Evolutionary conservation across 2,113 vertebrate genomes (phyloP).

Genomic region (Spermophilus dauricus): DNA sequence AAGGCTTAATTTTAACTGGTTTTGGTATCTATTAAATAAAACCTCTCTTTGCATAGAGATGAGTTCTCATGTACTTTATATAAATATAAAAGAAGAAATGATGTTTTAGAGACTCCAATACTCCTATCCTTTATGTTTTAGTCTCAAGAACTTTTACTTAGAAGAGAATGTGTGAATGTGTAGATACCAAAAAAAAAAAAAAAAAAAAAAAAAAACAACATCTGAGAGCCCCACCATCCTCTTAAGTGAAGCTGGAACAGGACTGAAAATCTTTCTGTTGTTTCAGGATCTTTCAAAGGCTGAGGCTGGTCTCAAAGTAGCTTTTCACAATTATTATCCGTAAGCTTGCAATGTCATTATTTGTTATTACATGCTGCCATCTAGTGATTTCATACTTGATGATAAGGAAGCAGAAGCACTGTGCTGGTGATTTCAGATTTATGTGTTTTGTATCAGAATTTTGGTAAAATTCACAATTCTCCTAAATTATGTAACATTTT

Average conservation of each 20-base stretch:
- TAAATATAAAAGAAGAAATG: neutral
- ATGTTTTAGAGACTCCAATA: neutral
- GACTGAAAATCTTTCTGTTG: neutral
- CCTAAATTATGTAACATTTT: neutral
- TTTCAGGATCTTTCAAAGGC: neutral
- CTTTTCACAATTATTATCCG: neutral
- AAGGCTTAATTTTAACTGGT: neutral
- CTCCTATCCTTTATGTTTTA: neutral
- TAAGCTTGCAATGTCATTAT: neutral
- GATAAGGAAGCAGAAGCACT: neutral
- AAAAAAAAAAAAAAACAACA: too few species aligned
- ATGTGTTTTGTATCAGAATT: neutral
- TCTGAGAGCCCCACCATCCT: neutral
- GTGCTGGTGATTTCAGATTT: neutral
- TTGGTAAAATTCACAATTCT: neutral
- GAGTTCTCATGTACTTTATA: neutral
- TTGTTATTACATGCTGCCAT: slow-evolving; percentile 85
- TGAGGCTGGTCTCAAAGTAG: neutral
- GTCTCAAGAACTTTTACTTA: neutral
- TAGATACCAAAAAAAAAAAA: too few species aligned
- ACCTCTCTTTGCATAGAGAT: neutral
- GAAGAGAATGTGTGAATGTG: neutral
- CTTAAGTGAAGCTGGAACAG: neutral
- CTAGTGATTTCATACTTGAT: slow-evolving; percentile 77
- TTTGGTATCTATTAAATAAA: neutral